Base-by-base conservation (phyloP, 2,888 invertebrate species). In the Teleogryllus oceanicus region DNA sequence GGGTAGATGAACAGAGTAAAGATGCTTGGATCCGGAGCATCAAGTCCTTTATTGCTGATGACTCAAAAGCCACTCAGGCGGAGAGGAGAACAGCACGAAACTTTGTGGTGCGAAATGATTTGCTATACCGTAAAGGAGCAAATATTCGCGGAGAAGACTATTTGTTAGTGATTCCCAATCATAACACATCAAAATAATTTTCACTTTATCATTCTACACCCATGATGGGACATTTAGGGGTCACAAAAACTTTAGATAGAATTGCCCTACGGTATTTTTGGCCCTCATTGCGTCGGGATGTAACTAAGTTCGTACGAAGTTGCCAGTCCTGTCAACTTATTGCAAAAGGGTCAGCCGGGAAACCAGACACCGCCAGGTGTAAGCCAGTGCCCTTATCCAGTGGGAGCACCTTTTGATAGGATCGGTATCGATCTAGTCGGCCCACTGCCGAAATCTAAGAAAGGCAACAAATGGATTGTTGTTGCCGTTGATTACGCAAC, bases 391-490 rank as follows among this genome's bases (percentile, higher is more conserved):
- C 51, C 16, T 13, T 51, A 16, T 13, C 51, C 51, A 13, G 12
- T 16, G 16, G 51, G 51, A n/a, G 16, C 10, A 74, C 82, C 0
- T 62, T 83, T 21, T 21, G 1, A 21, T 21, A 21, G 21, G 21
- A 21, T 21, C 21, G 21, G 21, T 21, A 21, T 21, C 18, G 83
- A 83, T 37, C 82, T 82, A 0, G 81, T 83, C 3, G 83, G 83
- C 10, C 83, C 83, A 11, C 76, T 84, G 11, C 80, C 78, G n/a
- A 11, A 49, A 83, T 83, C 21, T 18, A 62, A 79, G 18, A 49
- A 75, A 37, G 79, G 81, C 1, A 83, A 84, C 24, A 80, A 82
- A 75, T 84, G 84, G 50, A 81, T 84, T 18, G 21, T 84, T 11
- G 83, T 83, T 0, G 79, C 83, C 12, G 79, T 80, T 2, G 84